Evolutionary conservation across 1,140 invertebrate genomes (phyloP).

Genomic region (Hesperophylax magnus): DNA sequence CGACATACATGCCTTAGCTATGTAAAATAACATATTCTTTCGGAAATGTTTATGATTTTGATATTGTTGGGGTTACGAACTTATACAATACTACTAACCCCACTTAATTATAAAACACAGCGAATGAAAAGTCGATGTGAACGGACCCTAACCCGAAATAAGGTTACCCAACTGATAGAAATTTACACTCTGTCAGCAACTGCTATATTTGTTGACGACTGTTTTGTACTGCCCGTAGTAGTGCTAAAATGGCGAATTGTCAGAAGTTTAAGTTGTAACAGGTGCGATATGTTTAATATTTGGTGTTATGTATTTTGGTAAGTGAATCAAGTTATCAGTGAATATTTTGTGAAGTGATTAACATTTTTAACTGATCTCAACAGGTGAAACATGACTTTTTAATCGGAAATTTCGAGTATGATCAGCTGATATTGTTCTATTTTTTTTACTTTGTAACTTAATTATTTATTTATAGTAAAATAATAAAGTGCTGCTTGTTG

Average conservation of each 20-base stretch:
- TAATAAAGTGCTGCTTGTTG: neutral
- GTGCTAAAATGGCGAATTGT: conserved; percentile 52
- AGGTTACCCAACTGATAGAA: conserved; percentile 36
- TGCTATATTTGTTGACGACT: conserved; percentile 38
- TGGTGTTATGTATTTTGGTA: conserved; percentile 34
- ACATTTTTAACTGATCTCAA: neutral
- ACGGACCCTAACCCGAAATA: neutral
- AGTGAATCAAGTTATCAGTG: neutral
- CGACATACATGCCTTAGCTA: too few relatives aligned
- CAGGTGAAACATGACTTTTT: conserved; percentile 12
- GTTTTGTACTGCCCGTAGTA: conserved; percentile 16
- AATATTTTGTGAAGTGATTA: neutral
- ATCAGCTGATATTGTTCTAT: conserved; percentile 48
- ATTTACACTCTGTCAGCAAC: conserved; percentile 40
- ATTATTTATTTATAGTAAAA: conserved; percentile 24
- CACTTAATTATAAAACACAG: too few relatives aligned
- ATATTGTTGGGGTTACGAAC: too few relatives aligned
- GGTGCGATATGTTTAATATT: conserved; percentile 50
- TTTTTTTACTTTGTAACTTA: conserved; percentile 21
- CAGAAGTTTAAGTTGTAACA: conserved; percentile 45
- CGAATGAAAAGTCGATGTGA: neutral
- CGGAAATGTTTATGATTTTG: too few relatives aligned
- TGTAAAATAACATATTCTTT: too few relatives aligned
- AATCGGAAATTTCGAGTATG: conserved; percentile 30
- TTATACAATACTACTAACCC: too few relatives aligned